Percentiles rank a stretch among this genome's conserved stretches.
Evolutionary conservation across 2,797 vertebrate species (phyloP).

Genomic region (Tolypeutes matacus): DNA sequence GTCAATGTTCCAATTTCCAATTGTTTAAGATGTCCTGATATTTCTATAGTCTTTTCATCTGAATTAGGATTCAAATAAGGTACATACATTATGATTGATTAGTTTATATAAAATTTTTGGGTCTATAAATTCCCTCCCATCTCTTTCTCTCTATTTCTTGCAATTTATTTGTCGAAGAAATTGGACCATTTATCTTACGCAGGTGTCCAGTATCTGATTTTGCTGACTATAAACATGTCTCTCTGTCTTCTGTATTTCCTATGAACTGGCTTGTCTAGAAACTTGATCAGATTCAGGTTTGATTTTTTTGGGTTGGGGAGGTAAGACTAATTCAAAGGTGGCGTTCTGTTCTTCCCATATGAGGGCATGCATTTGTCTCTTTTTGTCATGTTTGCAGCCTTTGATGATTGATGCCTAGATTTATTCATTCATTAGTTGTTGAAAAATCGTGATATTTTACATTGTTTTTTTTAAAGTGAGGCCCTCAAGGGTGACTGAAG

Average conservation of each 20-base stretch:
- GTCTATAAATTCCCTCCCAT: background rate
- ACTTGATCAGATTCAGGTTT: slow-evolving; percentile 22
- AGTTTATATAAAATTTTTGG: background rate
- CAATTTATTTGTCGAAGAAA: slow-evolving; percentile 46
- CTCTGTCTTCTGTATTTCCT: background rate
- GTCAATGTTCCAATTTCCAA: slow-evolving; percentile 29
- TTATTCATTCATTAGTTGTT: background rate
- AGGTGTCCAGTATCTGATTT: background rate
- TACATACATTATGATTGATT: background rate
- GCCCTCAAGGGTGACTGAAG: background rate
- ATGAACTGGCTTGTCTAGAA: background rate
- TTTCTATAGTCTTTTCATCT: slow-evolving; percentile 7
- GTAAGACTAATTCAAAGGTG: background rate
- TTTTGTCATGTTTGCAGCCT: background rate
- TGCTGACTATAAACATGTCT: background rate
- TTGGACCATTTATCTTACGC: background rate
- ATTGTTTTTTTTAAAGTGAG: slow-evolving; percentile 23
- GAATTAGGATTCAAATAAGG: slow-evolving; percentile 22
- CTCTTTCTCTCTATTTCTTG: slow-evolving; percentile 20
- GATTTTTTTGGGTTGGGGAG: background rate
- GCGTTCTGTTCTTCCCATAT: background rate
- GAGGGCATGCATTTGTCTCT: background rate
- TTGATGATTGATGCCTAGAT: background rate
- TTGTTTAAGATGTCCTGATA: background rate
- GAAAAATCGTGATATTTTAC: background rate